phyloP scores from a whole-genome alignment of 2,113 vertebrate genomes.

The Otis tarda region DNA sequence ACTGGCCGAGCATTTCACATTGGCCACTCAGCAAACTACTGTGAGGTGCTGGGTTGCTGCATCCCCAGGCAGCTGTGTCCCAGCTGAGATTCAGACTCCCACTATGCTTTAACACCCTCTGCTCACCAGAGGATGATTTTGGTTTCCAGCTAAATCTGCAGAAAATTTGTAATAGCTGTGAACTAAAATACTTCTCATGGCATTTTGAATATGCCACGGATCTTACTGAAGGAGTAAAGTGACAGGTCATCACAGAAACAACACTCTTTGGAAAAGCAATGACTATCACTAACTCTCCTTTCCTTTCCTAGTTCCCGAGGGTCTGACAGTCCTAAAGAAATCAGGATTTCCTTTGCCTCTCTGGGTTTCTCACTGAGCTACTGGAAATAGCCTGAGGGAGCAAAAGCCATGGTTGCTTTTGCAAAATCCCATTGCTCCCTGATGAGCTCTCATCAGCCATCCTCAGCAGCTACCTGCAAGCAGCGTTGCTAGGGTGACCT shows the following conservation, averaged over 20 bases:
- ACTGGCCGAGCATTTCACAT: background rate
- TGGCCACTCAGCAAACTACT: rapidly evolving
- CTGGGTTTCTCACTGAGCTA: background rate
- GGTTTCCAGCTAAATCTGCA: background rate
- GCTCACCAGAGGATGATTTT: background rate
- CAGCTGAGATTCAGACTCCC: background rate
- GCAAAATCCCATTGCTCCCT: background rate
- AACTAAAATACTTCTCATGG: background rate
- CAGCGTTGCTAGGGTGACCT: background rate
- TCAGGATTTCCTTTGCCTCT: background rate
- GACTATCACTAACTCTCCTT: background rate
- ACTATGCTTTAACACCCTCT: background rate
- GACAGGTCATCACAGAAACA: background rate
- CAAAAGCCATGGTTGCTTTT: background rate
- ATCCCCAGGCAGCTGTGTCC: background rate
- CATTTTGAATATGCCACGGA: background rate
- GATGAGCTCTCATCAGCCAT: background rate
- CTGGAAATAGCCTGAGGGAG: background rate
- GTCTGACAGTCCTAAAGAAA: background rate
- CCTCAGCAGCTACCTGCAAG: background rate
- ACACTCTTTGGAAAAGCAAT: background rate
- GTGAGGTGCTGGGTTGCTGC: background rate
- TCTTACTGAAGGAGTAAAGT: background rate
- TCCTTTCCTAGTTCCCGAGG: background rate
- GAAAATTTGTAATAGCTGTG: background rate